Conservation (phyloP, 2,113 vertebrate species). For the Climacteris rufus region DNA sequence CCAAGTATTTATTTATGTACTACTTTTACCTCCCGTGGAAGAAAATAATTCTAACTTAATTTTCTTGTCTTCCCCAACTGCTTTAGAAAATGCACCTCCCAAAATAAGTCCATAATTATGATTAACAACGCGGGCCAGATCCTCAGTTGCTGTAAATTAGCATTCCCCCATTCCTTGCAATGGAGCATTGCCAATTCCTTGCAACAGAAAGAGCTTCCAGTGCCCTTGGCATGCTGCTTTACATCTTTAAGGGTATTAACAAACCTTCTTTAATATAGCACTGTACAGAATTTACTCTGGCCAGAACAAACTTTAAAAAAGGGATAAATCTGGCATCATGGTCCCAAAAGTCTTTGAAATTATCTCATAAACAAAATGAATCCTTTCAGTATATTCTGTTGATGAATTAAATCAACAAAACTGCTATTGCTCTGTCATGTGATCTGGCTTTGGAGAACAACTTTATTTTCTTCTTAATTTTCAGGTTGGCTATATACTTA, state of each 20-base stretch:
- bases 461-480: slow-evolving; percentile 8
- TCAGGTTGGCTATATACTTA: not conserved
- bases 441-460: not conserved
- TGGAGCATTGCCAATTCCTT: not conserved
- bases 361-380: not conserved
- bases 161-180: not conserved
- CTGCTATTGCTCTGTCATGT: not conserved
- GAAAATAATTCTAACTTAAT: slow-evolving; percentile 69
- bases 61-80: slow-evolving; percentile 59
- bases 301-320: not conserved
- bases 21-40: slow-evolving; percentile 52
- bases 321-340: not conserved
- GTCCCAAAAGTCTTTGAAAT: not conserved
- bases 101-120: slow-evolving; percentile 33
- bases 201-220: not conserved
- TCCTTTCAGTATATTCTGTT: not conserved
- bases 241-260: not conserved
- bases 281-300: not conserved
- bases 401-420: not conserved
- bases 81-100: slow-evolving; percentile 44
- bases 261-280: not conserved
- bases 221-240: not conserved
- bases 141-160: slow-evolving; percentile 1
- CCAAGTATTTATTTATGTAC: slow-evolving; percentile 60
- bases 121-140: not conserved